phyloP scores from a whole-genome alignment of 2,888 invertebrate species.

The Parnassius smintheus region DNA sequence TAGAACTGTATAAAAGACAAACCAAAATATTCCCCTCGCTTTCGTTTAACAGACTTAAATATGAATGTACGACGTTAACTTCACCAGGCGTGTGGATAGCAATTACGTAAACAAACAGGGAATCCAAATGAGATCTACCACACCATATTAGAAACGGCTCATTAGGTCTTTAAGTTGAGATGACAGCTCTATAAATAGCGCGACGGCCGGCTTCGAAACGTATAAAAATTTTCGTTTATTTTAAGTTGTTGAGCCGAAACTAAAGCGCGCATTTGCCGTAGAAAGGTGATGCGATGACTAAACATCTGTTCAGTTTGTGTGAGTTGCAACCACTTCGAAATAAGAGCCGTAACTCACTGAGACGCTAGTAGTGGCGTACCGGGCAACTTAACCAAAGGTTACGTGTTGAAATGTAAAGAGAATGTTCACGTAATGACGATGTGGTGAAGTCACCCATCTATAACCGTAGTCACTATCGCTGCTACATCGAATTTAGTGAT shows the following conservation, averaged over 20 bases:
- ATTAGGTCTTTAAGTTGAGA: constrained; percentile 75
- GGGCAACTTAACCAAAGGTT: too few relatives aligned
- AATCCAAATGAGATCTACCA: constrained; percentile 63
- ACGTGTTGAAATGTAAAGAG: too few relatives aligned
- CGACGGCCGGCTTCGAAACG: constrained; percentile 50
- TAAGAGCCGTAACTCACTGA: too few relatives aligned
- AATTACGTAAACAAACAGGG: constrained; percentile 69
- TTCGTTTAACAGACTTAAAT: constrained; percentile 33
- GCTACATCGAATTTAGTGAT: too few relatives aligned
- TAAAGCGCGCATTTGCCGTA: constrained; percentile 30
- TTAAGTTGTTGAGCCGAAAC: constrained; percentile 53
- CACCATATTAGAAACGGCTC: constrained; percentile 75
- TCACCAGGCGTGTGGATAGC: constrained; percentile 45
- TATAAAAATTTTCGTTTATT: constrained; percentile 60
- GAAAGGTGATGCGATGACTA: constrained; percentile 52
- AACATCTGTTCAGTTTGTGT: constrained; percentile 57
- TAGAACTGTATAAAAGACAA: constrained; percentile 23
- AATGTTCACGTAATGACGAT: too few relatives aligned
- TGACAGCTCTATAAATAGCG: constrained; percentile 76
- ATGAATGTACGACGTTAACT: constrained; percentile 32
- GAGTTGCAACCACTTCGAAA: constrained; percentile 37
- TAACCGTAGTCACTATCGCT: too few relatives aligned
- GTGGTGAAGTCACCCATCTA: too few relatives aligned
- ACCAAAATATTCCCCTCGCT: constrained; percentile 32
- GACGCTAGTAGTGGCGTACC: too few relatives aligned